Base-by-base conservation (phyloP, 2,888 invertebrate species). In the Parapristionchus giblindavisi region DNA sequence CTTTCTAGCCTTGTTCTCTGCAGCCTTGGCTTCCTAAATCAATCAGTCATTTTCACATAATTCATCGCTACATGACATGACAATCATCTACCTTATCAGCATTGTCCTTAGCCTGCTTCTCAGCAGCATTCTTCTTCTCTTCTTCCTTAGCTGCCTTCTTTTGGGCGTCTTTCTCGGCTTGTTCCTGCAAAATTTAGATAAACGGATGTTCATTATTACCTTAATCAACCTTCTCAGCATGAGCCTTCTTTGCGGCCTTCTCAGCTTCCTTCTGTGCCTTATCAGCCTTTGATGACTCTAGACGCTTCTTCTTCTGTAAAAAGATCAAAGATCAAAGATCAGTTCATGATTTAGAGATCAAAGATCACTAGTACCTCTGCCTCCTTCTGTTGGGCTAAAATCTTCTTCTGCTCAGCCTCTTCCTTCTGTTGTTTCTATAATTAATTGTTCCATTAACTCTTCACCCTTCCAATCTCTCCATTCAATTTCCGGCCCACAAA, bases 251-350 rank as follows among this genome's bases (percentile, higher is more conserved):
- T 29, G 24, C 73, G 3, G 43, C 73, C n/a, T 58, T 32, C 71
- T 79, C 77, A 21, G 78, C 80, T 38, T 76, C 75, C 68, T 75
- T 76, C 58, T 77, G 68, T 71, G 75, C 73, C 48, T 73, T 76
- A 40, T 78, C 75, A 43, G 71, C 72, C 63, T 77, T 74, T 24
- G 77, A 68, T 2, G 48, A 65, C 36, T 77, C 72, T 40, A 24
- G 38, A 27, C 70, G 70, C 40, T 56, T 32, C 56, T 71, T 71
- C 70, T 71, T 71, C 70, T 71, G 56, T 43, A 65, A 65, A n/a
- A 14, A 17, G 27, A 40, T 24, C 48, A 32, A 3, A 11, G 38
- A 60, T 36, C 21, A 3, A 3, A 21, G 14, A 21, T 63, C n/a
- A n/a, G n/a, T n/a, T n/a, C n/a, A n/a, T n/a, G n/a, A n/a, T n/a